Conservation (phyloP, 2,113 vertebrate species). For the Perca schrenkii region DNA sequence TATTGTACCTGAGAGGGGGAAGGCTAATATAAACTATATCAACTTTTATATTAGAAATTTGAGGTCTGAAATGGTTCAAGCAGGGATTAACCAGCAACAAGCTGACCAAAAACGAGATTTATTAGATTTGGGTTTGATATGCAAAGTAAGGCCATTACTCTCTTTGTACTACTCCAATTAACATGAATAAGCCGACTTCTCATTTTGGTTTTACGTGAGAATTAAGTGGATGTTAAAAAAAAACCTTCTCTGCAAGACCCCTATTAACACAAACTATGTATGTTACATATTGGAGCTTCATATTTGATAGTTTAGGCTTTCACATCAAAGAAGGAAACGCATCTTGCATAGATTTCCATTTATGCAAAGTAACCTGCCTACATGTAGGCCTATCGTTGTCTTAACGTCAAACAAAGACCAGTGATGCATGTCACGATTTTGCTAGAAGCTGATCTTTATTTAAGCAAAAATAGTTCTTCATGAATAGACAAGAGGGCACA, state of each 20-base stretch:
- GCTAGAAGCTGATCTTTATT: slow-evolving; percentile 77
- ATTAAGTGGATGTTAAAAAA: background rate
- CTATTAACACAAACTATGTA: background rate
- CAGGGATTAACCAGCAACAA: background rate
- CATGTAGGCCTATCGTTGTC: background rate
- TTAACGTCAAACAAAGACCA: background rate
- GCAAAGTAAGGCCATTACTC: background rate
- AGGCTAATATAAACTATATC: background rate
- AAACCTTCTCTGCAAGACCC: background rate
- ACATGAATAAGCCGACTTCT: background rate
- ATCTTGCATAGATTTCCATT: background rate
- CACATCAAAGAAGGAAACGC: background rate
- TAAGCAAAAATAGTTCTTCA: slow-evolving; percentile 82
- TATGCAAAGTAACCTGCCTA: background rate
- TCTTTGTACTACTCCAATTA: background rate
- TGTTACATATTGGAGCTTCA: background rate
- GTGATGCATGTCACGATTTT: background rate
- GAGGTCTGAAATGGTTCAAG: background rate
- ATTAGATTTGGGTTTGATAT: background rate
- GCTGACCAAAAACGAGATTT: background rate
- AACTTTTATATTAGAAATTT: background rate
- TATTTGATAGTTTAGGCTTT: too few relatives aligned
- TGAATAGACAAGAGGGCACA: slow-evolving; percentile 73
- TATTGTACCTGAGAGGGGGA: background rate
- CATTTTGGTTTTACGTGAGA: background rate